Base-by-base conservation (phyloP, 2,888 invertebrate genomes). In the Coecobrya sp. region DNA sequence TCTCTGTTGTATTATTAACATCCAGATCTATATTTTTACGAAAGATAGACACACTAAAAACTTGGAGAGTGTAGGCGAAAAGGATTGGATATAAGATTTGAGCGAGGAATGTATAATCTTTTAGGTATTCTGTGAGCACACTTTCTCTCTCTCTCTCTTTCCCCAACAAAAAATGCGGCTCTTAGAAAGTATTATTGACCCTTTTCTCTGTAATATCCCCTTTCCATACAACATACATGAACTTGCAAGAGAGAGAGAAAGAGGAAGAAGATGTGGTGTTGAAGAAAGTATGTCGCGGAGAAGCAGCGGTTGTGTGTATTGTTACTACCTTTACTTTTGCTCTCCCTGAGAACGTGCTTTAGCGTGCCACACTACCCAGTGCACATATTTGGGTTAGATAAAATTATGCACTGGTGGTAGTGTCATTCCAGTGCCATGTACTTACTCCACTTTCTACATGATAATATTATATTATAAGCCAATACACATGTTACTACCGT, bases 101-200 rank as follows among this genome's bases (percentile, higher is more conserved):
- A n/a, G 3, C 25, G 27, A 42, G 16, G 30, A 0, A 59, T 84
- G 16, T 84, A 84, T 76, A 86, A 86, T 86, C 86, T 55, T 76
- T 73, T 87, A 79, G 87, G 27, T 87, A 87, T 87, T 87, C 87
- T 79, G 87, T 42, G 45, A 59, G 62, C 62, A 79, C 76, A 30
- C 86, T 62, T 19, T 85, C 42, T 84, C 36, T 16, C 30, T 81
- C 62, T 36, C 62, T 62, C 65, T n/a, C 30, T 45, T 42, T 36
- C 45, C 16, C 45, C 22, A 4, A 45, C 22, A 25, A 22, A 49
- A 70, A 42, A 70, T 42, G 70, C 70, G 70, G 42, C 36, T 70
- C 42, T 70, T 42, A 19, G 42, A 79, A 52, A 79, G 79, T 25
- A 49, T 79, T 79, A 52, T 49, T 49, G 79, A 79, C 79, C 52